These are phyloP conservation scores for Bombus polaris DNA, from an alignment of 1,140 invertebrate species.

Conservation along the genomic window DNA sequence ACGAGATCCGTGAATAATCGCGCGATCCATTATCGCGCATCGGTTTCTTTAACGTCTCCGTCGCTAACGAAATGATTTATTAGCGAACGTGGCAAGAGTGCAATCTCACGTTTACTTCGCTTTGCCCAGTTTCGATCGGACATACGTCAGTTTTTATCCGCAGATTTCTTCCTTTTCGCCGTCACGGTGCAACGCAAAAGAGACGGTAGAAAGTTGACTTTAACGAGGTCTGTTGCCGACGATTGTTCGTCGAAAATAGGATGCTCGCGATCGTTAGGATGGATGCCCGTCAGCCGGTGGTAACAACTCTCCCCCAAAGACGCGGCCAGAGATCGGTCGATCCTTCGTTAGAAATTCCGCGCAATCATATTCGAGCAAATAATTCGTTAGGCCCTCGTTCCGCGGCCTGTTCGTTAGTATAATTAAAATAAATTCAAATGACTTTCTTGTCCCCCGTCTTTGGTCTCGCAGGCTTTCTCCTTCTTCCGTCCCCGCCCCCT, in stretches of 20 bases:
- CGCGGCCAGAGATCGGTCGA: slow-evolving; percentile 66
- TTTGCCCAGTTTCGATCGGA: neutral
- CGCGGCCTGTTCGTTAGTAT: slow-evolving; percentile 80
- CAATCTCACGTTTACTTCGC: neutral
- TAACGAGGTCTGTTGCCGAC: slow-evolving; percentile 1
- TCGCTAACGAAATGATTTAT: slow-evolving; percentile 49
- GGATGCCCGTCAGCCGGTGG: slow-evolving; percentile 6
- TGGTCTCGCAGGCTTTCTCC: slow-evolving; percentile 64
- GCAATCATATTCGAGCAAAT: slow-evolving; percentile 82
- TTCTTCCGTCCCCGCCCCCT: slow-evolving; percentile 19
- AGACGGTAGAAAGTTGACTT: neutral
- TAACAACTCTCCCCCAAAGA: slow-evolving; percentile 36
- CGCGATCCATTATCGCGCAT: slow-evolving; percentile 63
- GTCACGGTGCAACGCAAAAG: neutral
- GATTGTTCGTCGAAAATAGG: slow-evolving; percentile 2
- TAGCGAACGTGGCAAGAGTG: neutral
- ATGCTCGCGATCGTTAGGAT: neutral
- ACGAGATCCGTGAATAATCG: slow-evolving; percentile 62
- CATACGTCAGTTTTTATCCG: neutral
- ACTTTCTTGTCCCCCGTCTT: slow-evolving; percentile 79
- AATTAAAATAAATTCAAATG: slow-evolving; percentile 83
- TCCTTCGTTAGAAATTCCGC: slow-evolving; percentile 79
- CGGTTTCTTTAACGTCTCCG: slow-evolving; percentile 52
- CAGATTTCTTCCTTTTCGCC: slow-evolving; percentile 7
- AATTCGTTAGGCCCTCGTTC: slow-evolving; percentile 79